phyloP scores from a whole-genome alignment of 2,113 vertebrate genomes.

The Malurus melanocephalus region DNA sequence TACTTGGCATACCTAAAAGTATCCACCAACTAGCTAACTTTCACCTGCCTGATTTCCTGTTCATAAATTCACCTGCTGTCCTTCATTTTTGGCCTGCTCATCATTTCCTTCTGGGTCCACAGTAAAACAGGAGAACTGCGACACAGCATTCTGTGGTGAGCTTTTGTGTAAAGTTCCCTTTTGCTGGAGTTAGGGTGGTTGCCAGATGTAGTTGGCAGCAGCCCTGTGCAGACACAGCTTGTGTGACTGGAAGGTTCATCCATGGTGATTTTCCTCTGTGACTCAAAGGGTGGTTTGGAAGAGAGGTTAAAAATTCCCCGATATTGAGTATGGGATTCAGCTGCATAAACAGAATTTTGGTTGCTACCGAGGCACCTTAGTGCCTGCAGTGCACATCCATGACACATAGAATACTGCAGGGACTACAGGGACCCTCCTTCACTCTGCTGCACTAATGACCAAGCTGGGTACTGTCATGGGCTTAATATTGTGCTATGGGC shows the following conservation, averaged over 20 bases:
- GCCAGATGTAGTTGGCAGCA: neutral
- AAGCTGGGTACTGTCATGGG: neutral
- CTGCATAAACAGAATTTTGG: neutral
- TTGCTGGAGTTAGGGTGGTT: neutral
- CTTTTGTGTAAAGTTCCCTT: neutral
- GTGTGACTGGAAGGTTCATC: neutral
- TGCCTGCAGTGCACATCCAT: neutral
- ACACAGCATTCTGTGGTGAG: neutral
- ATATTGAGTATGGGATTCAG: neutral
- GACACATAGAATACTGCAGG: neutral
- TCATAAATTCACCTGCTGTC: neutral
- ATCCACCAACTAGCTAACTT: neutral
- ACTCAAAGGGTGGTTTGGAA: neutral
- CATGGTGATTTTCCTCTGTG: neutral
- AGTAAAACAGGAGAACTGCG: neutral
- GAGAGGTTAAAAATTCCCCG: neutral
- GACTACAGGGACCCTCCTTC: neutral
- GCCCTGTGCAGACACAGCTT: neutral
- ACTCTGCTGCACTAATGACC: no score
- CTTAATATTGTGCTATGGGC: neutral
- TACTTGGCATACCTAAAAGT: neutral
- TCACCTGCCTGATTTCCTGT: neutral
- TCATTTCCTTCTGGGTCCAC: neutral
- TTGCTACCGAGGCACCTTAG: neutral
- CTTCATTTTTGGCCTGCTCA: neutral